Conservation (phyloP, 2,113 vertebrate species). For the Rhodinocichla rosea region DNA sequence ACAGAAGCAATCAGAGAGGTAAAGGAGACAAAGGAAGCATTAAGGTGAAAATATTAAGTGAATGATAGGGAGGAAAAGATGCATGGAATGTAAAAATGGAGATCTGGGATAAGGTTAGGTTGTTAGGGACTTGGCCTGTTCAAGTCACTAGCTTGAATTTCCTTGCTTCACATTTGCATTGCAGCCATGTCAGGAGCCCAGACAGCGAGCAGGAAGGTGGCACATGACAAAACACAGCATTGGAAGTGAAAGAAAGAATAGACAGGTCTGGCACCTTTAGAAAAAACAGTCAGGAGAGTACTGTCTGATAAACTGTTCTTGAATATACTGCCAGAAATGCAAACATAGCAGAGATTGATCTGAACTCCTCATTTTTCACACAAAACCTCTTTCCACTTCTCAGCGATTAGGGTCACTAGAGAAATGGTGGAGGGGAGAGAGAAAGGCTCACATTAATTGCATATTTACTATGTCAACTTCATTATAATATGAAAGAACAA, state of each 20-base stretch:
- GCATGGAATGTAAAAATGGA: not conserved
- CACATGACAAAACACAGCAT: not conserved
- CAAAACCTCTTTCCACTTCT: not conserved
- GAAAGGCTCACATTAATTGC: not conserved
- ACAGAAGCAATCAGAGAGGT: constrained; percentile 2
- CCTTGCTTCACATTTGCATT: not conserved
- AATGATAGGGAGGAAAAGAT: not conserved
- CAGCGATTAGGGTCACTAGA: not conserved
- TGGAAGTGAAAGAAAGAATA: not conserved
- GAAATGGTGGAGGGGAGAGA: not conserved
- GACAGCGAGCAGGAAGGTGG: not conserved
- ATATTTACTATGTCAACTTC: not conserved
- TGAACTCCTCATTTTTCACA: constrained; percentile 5
- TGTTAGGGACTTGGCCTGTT: not conserved
- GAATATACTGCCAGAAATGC: not conserved
- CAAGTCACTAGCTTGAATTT: not conserved
- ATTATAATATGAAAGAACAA: not conserved
- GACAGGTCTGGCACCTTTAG: not conserved
- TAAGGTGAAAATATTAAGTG: constrained; percentile 31
- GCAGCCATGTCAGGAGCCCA: not conserved
- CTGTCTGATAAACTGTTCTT: not conserved
- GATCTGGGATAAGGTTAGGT: not conserved
- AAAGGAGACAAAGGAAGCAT: not conserved
- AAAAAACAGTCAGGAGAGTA: not conserved
- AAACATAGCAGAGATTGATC: not conserved